phyloP scores from a whole-genome alignment of 2,113 vertebrate genomes.

The Daubentonia madagascariensis region DNA sequence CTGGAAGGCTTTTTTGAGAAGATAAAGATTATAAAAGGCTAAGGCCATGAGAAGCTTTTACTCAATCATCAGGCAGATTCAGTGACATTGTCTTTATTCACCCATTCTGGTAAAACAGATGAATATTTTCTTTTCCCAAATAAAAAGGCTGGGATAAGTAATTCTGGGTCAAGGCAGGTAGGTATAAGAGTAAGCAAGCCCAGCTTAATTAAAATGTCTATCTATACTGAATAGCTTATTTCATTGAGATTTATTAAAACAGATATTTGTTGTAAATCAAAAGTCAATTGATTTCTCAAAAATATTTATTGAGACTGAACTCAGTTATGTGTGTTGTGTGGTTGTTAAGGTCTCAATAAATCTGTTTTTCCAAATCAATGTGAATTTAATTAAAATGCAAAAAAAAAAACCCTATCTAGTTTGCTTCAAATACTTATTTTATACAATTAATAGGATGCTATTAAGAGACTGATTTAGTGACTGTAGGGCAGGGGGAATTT shows the following conservation, averaged over 20 bases:
- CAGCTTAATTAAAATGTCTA: slow-evolving; percentile 63
- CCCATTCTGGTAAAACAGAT: not conserved
- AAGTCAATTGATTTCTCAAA: slow-evolving; percentile 59
- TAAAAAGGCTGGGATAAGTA: not conserved
- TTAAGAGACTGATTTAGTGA: slow-evolving; percentile 68
- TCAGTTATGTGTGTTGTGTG: slow-evolving; percentile 39
- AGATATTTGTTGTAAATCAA: slow-evolving; percentile 69
- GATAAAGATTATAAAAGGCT: not conserved
- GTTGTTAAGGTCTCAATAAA: slow-evolving; percentile 67
- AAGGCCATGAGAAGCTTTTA: not conserved
- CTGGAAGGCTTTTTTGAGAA: not conserved
- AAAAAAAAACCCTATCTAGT: not conserved
- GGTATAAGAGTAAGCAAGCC: slow-evolving; percentile 11
- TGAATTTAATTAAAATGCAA: slow-evolving; percentile 75
- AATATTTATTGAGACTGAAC: slow-evolving; percentile 65
- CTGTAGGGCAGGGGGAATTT: slow-evolving; percentile 8
- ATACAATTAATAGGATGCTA: slow-evolving; percentile 65
- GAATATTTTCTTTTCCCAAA: not conserved
- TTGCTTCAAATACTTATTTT: slow-evolving; percentile 69
- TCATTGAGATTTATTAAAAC: slow-evolving; percentile 62
- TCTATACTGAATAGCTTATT: slow-evolving; percentile 41
- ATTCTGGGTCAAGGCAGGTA: not conserved
- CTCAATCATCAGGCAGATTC: not conserved
- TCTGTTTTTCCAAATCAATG: slow-evolving; percentile 70
- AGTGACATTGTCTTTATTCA: not conserved